These are phyloP conservation scores for Phylloscopus trochilus DNA, from an alignment of 2,113 vertebrate genomes.

Conservation along the genomic window DNA sequence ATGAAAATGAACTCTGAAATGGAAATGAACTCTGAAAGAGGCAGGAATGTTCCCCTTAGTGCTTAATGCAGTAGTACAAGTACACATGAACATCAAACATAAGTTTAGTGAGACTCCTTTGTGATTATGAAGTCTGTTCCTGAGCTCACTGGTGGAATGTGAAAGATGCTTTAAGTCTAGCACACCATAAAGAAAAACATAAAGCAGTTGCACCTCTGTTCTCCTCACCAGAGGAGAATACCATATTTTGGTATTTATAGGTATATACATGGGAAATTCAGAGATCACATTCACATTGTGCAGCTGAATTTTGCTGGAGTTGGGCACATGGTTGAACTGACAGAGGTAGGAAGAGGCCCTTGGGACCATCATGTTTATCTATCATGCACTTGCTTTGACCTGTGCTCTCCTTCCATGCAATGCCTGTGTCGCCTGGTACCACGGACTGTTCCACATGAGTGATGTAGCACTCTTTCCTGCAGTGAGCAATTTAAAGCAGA, in stretches of 20 bases:
- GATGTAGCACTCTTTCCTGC: neutral
- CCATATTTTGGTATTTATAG: neutral
- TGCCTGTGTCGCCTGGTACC: neutral
- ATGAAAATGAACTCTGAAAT: neutral
- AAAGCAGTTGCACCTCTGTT: rapidly evolving
- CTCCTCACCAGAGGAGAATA: neutral
- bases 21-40: neutral
- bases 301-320: neutral
- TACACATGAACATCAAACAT: neutral
- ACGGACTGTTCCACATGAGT: neutral
- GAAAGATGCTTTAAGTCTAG: neutral
- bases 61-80: neutral
- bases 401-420: neutral
- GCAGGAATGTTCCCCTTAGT: neutral
- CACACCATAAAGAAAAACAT: neutral
- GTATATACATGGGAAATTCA: neutral
- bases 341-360: neutral
- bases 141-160: neutral
- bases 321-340: neutral
- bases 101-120: neutral
- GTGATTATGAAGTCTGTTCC: neutral
- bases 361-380: neutral
- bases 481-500: neutral
- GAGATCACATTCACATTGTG: neutral
- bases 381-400: rapidly evolving